Conservation (phyloP, 2,113 vertebrate genomes). For the Ardeotis arabs region DNA sequence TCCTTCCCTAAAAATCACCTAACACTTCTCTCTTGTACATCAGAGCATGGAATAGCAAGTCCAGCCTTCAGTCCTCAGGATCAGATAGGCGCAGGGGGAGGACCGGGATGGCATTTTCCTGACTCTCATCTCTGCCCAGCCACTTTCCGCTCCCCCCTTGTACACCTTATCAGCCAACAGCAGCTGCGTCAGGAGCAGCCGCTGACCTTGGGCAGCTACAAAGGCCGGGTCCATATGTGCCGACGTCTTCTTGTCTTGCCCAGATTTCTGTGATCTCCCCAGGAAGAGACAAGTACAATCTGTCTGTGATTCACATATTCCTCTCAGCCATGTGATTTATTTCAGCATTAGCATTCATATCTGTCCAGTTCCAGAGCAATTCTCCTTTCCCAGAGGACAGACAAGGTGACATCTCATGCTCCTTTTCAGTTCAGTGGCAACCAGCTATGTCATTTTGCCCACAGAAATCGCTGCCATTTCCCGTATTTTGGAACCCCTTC, state of each 20-base stretch:
- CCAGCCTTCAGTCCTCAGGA: neutral
- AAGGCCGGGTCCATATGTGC: neutral
- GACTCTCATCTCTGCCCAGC: neutral
- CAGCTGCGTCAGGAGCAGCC: constrained; percentile 9
- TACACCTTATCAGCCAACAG: neutral
- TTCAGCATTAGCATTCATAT: neutral
- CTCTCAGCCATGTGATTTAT: neutral
- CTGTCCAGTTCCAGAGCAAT: neutral
- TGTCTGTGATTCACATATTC: neutral
- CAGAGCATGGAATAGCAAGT: neutral
- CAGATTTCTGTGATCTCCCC: neutral
- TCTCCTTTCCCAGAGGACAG: neutral
- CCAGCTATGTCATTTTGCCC: neutral
- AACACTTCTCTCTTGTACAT: neutral
- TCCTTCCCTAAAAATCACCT: neutral
- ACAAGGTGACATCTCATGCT: neutral
- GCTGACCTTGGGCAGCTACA: constrained; percentile 3
- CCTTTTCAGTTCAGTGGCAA: neutral
- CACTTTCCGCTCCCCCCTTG: neutral
- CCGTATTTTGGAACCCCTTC: neutral
- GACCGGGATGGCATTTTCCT: neutral
- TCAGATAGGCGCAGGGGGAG: neutral
- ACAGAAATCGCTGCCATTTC: neutral
- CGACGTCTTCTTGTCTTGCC: neutral
- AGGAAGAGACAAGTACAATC: neutral